Conservation (phyloP, 2,113 vertebrate species). For the Marcusenius ussheri region DNA sequence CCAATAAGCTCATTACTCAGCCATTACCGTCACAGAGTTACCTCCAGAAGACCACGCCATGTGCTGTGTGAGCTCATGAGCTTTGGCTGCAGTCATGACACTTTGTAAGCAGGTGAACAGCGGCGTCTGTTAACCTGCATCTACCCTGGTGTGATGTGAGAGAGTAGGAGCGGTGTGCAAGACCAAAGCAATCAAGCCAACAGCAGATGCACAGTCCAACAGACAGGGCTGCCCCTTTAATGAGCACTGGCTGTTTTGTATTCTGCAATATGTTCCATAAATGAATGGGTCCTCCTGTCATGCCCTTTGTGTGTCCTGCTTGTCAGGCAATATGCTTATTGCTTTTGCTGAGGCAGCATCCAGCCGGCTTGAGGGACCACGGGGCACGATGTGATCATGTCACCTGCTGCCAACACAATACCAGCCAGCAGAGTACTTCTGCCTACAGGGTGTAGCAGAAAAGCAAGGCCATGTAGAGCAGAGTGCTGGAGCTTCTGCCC, state of each 20-base stretch:
- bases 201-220: background rate
- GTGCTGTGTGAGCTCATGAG: constrained; percentile 22
- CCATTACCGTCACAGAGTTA: constrained; percentile 38
- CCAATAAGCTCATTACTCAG: constrained; percentile 44
- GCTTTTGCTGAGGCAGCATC: background rate
- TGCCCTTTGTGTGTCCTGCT: background rate
- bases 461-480: background rate
- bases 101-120: background rate
- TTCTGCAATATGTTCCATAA: background rate
- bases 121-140: background rate
- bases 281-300: background rate
- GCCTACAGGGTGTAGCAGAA: background rate
- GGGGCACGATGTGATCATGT: background rate
- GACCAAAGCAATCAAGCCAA: background rate
- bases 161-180: background rate
- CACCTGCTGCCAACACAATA: background rate
- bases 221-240: background rate
- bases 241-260: background rate
- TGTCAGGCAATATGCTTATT: background rate
- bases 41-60: constrained; percentile 40
- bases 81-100: constrained; percentile 11
- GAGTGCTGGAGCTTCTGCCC: background rate
- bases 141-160: background rate
- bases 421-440: background rate
- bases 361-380: background rate